phyloP scores from a whole-genome alignment of 2,113 vertebrate genomes.

The Phocoena phocoena region DNA sequence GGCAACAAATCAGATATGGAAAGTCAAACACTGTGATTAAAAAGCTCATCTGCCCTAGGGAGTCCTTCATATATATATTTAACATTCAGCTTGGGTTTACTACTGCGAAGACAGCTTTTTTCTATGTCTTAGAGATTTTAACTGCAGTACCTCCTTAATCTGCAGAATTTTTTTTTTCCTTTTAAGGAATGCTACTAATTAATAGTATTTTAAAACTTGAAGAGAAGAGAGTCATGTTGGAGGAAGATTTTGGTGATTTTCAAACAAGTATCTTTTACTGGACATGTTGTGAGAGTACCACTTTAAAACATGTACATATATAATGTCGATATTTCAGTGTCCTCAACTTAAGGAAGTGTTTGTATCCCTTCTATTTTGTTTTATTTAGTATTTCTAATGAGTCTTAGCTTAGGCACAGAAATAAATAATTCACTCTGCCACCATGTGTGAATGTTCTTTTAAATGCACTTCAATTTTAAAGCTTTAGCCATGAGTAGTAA shows the following conservation, averaged over 20 bases:
- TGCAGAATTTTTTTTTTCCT: not conserved
- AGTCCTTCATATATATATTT: constrained; percentile 60
- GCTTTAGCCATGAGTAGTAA: not conserved
- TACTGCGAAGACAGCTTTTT: constrained; percentile 50
- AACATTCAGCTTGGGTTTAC: constrained; percentile 57
- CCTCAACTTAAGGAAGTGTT: not conserved
- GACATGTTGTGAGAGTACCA: not conserved
- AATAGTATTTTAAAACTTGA: constrained; percentile 51
- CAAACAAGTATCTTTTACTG: not conserved
- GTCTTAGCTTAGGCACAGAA: not conserved
- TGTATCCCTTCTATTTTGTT: not conserved
- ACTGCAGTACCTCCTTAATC: constrained; percentile 32
- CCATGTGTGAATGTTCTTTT: not conserved
- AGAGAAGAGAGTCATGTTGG: not conserved
- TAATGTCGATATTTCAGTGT: not conserved
- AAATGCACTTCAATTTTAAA: not conserved
- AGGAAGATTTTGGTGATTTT: constrained; percentile 15
- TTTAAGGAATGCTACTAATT: constrained; percentile 23
- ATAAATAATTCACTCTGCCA: not conserved
- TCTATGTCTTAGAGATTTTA: constrained; percentile 32
- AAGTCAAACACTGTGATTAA: constrained; percentile 79
- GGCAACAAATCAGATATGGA: constrained; percentile 70
- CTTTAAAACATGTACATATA: not conserved
- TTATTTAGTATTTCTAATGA: not conserved
- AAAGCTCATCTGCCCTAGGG: constrained; percentile 67